Evolutionary conservation across 2,113 vertebrate species (phyloP).

Genomic region (Xyrauchen texanus): DNA sequence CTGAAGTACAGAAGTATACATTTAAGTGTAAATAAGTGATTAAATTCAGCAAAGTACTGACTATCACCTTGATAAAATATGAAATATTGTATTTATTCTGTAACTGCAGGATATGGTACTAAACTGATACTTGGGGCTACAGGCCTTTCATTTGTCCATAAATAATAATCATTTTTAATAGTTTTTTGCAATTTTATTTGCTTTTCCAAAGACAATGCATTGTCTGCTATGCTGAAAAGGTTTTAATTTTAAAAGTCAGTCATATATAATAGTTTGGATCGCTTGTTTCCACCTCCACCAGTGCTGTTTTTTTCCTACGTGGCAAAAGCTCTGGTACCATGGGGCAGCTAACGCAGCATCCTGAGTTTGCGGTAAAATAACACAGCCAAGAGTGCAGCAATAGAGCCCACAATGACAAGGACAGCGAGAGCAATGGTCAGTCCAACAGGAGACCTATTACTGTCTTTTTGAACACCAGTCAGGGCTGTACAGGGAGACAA

Average conservation of each 20-base stretch:
- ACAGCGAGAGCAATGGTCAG: slow-evolving; percentile 66
- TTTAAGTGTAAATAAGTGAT: not conserved
- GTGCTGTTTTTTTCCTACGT: slow-evolving; percentile 3
- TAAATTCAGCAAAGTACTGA: not conserved
- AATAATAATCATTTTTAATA: too few relatives aligned
- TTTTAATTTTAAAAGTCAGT: not conserved
- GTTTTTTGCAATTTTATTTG: not conserved
- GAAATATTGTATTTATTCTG: not conserved
- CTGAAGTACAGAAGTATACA: not conserved
- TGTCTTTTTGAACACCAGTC: slow-evolving; percentile 48
- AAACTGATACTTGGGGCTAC: not conserved
- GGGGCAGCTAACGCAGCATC: slow-evolving; percentile 43
- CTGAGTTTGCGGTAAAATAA: slow-evolving; percentile 62
- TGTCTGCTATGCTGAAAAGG: not conserved
- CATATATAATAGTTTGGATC: slow-evolving; percentile 24
- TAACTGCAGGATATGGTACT: not conserved
- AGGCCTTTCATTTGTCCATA: too few relatives aligned
- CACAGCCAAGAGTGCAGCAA: slow-evolving; percentile 57
- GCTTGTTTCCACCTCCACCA: slow-evolving; percentile 55
- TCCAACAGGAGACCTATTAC: slow-evolving; percentile 52
- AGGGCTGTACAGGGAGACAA: slow-evolving; percentile 55
- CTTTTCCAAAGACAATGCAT: not conserved
- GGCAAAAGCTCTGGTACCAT: not conserved
- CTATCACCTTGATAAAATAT: not conserved
- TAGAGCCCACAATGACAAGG: slow-evolving; percentile 58